Evolutionary conservation across 2,113 vertebrate genomes (phyloP).

Genomic region (Sinocyclocheilus anshuiensis): DNA sequence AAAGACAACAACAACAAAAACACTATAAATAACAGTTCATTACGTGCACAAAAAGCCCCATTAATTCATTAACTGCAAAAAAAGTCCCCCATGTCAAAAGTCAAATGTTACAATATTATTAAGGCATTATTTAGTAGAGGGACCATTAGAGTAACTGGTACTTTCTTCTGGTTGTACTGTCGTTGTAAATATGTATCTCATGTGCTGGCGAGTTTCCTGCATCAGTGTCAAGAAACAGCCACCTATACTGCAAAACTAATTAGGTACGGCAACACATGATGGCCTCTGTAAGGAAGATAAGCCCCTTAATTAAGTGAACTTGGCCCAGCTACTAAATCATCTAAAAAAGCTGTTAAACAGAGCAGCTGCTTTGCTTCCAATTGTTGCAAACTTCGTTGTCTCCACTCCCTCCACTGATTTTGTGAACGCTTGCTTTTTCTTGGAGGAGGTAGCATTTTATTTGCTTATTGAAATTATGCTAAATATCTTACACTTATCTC

Average conservation of each 20-base stretch:
- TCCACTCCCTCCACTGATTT: background rate
- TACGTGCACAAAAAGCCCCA: no score
- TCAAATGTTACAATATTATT: no score
- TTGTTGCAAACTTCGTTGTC: constrained; percentile 28
- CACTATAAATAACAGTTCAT: no score
- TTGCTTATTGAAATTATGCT: background rate
- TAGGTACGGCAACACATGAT: constrained; percentile 49
- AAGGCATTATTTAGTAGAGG: no score
- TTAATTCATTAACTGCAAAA: no score
- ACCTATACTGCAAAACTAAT: constrained; percentile 53
- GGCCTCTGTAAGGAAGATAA: constrained; percentile 37
- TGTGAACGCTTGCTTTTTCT: background rate
- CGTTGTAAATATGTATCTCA: constrained; percentile 39
- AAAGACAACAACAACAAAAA: no score
- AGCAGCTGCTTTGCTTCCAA: constrained; percentile 20
- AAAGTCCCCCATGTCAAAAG: no score
- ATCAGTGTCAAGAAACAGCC: constrained; percentile 36
- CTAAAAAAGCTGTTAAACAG: constrained; percentile 30
- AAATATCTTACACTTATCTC: background rate
- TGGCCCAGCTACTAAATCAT: constrained; percentile 7
- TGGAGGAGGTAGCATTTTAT: background rate
- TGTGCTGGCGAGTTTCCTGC: constrained; percentile 35
- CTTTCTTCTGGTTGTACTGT: no score
- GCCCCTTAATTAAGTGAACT: constrained; percentile 49
- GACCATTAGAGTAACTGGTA: no score